These are phyloP conservation scores for Leptodactylus fuscus DNA, from an alignment of 2,113 vertebrate species.

Conservation along the genomic window DNA sequence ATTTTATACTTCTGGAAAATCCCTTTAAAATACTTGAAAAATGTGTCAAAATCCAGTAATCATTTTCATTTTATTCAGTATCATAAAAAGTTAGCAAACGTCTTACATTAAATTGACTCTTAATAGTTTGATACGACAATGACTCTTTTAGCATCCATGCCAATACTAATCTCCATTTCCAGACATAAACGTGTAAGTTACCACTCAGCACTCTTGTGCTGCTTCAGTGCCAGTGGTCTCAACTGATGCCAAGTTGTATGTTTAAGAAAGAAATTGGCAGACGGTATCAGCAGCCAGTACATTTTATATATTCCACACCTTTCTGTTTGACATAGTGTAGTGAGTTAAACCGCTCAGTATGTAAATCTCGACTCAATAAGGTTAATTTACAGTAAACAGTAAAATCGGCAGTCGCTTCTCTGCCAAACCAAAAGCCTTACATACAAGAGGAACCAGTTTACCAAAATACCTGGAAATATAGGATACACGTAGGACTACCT, in stretches of 20 bases:
- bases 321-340: neutral
- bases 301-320: neutral
- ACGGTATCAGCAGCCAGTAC: neutral
- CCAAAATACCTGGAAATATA: neutral
- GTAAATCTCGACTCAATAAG: neutral
- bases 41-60: too few species aligned
- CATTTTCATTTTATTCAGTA: neutral
- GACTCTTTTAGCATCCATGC: neutral
- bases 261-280: neutral
- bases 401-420: neutral
- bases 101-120: neutral
- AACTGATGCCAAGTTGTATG: neutral
- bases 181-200: slow-evolving; percentile 8
- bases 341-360: neutral
- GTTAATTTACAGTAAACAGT: neutral
- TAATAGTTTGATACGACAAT: neutral
- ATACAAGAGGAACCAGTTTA: neutral
- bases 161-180: slow-evolving; percentile 12
- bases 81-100: neutral
- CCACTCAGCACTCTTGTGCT: neutral
- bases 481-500: too few species aligned
- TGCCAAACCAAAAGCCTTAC: neutral
- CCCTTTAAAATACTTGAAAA: too few species aligned
- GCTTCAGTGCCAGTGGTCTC: neutral
- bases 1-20: too few species aligned